Conservation (phyloP, 64 coral and sea anemone species). For the Anthopleura sola region DNA sequence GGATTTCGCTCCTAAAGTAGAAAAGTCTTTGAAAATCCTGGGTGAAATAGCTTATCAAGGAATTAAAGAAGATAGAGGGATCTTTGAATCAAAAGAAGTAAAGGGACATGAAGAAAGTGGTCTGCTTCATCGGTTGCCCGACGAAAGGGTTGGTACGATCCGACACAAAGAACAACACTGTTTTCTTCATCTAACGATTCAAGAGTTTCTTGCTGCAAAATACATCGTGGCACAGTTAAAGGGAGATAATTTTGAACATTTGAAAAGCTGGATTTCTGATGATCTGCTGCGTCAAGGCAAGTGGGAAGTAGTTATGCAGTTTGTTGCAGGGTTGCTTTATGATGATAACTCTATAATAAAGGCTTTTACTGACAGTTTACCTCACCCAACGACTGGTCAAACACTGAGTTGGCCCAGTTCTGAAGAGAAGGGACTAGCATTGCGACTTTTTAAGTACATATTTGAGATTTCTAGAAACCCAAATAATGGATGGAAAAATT, state of each 20-base stretch:
- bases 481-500: no score
- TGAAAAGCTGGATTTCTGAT: neutral
- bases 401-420: neutral
- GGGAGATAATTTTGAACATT: no score
- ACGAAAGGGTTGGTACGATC: no score
- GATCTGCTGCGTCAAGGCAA: neutral
- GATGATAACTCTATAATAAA: neutral
- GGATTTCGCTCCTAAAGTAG: no score
- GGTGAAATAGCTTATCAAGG: neutral
- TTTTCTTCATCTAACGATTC: neutral
- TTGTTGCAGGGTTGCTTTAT: neutral
- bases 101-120: constrained; percentile 11
- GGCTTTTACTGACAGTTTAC: neutral
- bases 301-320: constrained; percentile 1
- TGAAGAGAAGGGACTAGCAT: neutral
- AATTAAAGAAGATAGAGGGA: constrained; percentile 25
- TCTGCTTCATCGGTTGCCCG: neutral
- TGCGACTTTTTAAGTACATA: no score
- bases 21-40: no score
- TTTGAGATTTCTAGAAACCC: no score
- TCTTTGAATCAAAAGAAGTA: constrained; percentile 39
- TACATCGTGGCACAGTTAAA: no score
- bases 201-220: constrained; percentile 1
- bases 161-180: neutral
- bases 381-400: neutral